Evolutionary conservation across 2,888 invertebrate species (phyloP).

Genomic region (Stictocephala bisonia): DNA sequence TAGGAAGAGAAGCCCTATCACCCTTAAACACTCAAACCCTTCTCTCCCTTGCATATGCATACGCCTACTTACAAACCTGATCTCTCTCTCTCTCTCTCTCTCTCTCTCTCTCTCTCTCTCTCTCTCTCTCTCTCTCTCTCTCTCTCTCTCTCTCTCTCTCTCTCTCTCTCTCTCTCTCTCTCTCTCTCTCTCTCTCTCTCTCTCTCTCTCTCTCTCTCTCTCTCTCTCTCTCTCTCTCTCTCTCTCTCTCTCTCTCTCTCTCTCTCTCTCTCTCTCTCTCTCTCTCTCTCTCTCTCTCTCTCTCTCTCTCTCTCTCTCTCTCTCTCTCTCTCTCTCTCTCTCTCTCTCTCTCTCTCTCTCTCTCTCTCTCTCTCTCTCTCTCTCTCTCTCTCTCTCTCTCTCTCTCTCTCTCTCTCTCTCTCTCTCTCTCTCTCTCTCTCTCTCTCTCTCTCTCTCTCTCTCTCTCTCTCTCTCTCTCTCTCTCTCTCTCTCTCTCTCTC

Average conservation of each 20-base stretch:
- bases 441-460: not conserved
- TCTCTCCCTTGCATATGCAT: too few species aligned
- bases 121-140: too few species aligned
- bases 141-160: too few species aligned
- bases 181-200: too few species aligned
- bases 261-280: slow-evolving; percentile 6
- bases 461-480: slow-evolving; percentile 10
- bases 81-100: too few species aligned
- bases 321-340: not conserved
- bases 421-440: slow-evolving; percentile 13
- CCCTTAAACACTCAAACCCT: too few species aligned
- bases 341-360: slow-evolving; percentile 1
- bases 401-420: not conserved
- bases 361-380: not conserved
- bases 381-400: not conserved
- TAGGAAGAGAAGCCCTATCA: too few species aligned
- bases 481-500: slow-evolving; percentile 10
- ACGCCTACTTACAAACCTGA: too few species aligned
- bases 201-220: too few species aligned
- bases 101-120: too few species aligned
- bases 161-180: too few species aligned
- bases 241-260: not conserved
- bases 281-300: not conserved
- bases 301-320: slow-evolving; percentile 6
- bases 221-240: too few species aligned